A percentile compares a stretch with the other conserved stretches of the same genome.
Evolutionary conservation across 2,888 invertebrate genomes (phyloP).

Genomic region (Perizoma flavofasciatum): DNA sequence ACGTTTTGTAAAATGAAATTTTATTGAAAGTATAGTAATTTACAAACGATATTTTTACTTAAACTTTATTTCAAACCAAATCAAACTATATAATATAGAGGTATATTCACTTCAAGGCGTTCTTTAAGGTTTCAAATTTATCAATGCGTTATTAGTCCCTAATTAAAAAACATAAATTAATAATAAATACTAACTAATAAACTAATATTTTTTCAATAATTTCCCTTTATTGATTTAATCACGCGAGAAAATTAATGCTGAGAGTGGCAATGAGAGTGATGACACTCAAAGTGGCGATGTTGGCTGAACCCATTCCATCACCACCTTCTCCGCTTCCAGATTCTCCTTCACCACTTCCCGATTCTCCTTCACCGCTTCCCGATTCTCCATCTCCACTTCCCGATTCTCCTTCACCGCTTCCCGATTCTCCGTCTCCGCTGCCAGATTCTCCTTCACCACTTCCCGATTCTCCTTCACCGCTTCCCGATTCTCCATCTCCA

Average conservation of each 20-base stretch:
- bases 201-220: no score
- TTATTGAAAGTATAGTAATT: no score
- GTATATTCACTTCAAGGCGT: no score
- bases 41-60: no score
- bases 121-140: no score
- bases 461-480: neutral
- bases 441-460: neutral
- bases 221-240: neutral
- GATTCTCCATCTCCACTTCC: neutral
- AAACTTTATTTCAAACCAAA: no score
- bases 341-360: neutral
- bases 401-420: neutral
- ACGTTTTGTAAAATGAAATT: no score
- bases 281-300: conserved; percentile 56
- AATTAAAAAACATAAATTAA: no score
- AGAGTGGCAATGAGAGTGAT: conserved; percentile 56
- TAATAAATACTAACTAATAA: no score
- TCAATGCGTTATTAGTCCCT: no score
- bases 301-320: conserved; percentile 49
- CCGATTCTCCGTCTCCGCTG: neutral
- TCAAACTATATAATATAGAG: no score
- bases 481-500: neutral
- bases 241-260: conserved; percentile 45
- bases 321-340: neutral
- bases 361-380: no score